Conservation (phyloP, 2,113 vertebrate species). For the Sander vitreus region DNA sequence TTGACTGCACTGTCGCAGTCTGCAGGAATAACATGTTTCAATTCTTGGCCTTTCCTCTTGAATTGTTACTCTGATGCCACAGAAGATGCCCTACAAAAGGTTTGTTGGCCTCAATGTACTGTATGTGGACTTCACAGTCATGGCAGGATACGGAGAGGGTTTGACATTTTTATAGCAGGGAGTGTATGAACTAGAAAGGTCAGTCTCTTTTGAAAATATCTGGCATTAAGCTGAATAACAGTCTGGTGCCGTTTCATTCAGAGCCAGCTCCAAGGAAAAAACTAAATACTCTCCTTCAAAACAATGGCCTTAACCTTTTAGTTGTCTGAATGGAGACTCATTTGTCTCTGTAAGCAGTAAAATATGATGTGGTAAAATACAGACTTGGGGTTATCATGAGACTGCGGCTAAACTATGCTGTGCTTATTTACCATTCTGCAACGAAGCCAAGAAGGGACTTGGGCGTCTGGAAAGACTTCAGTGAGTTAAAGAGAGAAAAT, state of each 20-base stretch:
- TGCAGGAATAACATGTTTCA: conserved; percentile 40
- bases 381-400: conserved; percentile 62
- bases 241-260: conserved; percentile 57
- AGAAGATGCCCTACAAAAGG: conserved; percentile 49
- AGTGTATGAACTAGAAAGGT: conserved; percentile 74
- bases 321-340: conserved; percentile 51
- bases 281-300: conserved; percentile 50
- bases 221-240: conserved; percentile 62
- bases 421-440: conserved; percentile 69
- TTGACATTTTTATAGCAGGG: conserved; percentile 73
- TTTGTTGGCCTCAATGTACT: conserved; percentile 6
- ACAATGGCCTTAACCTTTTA: conserved; percentile 72
- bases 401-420: conserved; percentile 55
- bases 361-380: conserved; percentile 55
- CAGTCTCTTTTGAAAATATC: conserved; percentile 58
- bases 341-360: conserved; percentile 45
- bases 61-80: conserved; percentile 48
- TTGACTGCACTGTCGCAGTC: conserved; percentile 16
- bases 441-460: conserved; percentile 39
- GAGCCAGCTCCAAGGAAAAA: conserved; percentile 20
- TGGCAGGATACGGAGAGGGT: conserved; percentile 48
- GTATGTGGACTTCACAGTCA: conserved; percentile 32
- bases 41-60: conserved; percentile 39
- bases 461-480: conserved; percentile 67
- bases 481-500: conserved; percentile 65